Base-by-base conservation (phyloP, 2,888 invertebrate genomes). In the Drosophila pseudotalamancana region DNA sequence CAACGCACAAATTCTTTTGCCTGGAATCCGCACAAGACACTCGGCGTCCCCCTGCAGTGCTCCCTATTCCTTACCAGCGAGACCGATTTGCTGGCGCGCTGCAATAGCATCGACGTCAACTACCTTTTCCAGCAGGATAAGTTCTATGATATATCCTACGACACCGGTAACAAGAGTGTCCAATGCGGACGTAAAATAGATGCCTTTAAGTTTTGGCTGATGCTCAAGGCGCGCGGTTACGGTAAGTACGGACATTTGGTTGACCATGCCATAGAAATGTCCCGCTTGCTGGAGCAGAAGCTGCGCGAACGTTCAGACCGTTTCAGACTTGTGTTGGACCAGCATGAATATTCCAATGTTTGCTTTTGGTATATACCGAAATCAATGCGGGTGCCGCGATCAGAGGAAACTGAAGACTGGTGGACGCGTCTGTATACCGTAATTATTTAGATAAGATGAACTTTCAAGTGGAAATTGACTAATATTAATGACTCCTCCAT, bases 161-260 rank as follows among this genome's bases (percentile, higher is more conserved):
- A 97, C 77, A 95, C 95, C 0, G 97, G 97, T 0, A 96, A 97
- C 85, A 98, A 97, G 91, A 97, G 97, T 92, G 93, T 95, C 12
- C 98, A 98, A 89, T 98, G 98, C 89, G 98, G 98, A 0, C 93
- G 98, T 23, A 98, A 98, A 93, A 93, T 97, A 51, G 98, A 98
- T 90, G 95, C 96, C 1, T 95, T 98, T 89, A 98, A 98, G 91
- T 93, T 98, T 5, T 98, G 98, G 98, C 91, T 97, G 70, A 96
- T 97, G 95, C 96, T 98, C 95, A 96, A 97, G 88, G 96, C 96
- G 0, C 93, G 96, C 0, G 96, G 96, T 0, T 93, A 94, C 43
- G 85, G 86, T 0, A 94, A 94, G 0, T 92, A 96, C 1, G 92
- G 92, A 42, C 76, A 87, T 0, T 92, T 95, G 0, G 93, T 96